These are phyloP conservation scores for Eupithecia pulchellata DNA, from an alignment of 2,888 invertebrate genomes.

Conservation along the genomic window DNA sequence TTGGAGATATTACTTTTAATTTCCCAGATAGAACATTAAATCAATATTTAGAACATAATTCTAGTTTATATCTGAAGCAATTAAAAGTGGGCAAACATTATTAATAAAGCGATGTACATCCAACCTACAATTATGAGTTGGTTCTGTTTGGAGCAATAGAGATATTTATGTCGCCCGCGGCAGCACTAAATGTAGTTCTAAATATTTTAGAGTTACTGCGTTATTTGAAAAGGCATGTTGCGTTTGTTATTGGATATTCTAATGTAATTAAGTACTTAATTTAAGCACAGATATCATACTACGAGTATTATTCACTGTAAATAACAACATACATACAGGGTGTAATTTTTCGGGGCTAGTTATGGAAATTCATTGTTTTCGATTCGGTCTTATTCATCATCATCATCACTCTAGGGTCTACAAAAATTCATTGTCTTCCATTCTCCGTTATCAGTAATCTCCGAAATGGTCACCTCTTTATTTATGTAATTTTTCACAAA, in stretches of 20 bases:
- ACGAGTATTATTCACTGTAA: background rate
- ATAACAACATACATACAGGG: background rate
- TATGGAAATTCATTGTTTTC: background rate
- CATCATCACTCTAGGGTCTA: too few species aligned
- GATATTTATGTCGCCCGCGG: slow-evolving; percentile 61
- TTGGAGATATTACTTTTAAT: slow-evolving; percentile 37
- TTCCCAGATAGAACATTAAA: slow-evolving; percentile 38
- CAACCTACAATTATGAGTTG: slow-evolving; percentile 61
- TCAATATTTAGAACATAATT: slow-evolving; percentile 35
- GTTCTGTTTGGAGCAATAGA: slow-evolving; percentile 62
- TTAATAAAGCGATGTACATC: slow-evolving; percentile 48
- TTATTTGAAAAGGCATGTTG: slow-evolving; percentile 1
- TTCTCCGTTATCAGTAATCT: too few species aligned
- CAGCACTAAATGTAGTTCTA: slow-evolving; percentile 31
- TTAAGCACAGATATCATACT: background rate
- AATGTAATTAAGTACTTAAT: slow-evolving; percentile 4
- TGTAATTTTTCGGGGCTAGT: background rate
- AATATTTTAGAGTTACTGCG: slow-evolving; percentile 17
- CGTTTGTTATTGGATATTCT: slow-evolving; percentile 11
- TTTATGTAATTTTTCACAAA: too few species aligned
- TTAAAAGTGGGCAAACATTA: slow-evolving; percentile 56
- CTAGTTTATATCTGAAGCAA: slow-evolving; percentile 42
- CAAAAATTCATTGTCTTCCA: too few species aligned
- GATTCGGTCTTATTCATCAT: too few species aligned
- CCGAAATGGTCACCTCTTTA: too few species aligned